Base-by-base conservation (phyloP, 2,888 invertebrate genomes). In the Hirudinaria manillensis region DNA sequence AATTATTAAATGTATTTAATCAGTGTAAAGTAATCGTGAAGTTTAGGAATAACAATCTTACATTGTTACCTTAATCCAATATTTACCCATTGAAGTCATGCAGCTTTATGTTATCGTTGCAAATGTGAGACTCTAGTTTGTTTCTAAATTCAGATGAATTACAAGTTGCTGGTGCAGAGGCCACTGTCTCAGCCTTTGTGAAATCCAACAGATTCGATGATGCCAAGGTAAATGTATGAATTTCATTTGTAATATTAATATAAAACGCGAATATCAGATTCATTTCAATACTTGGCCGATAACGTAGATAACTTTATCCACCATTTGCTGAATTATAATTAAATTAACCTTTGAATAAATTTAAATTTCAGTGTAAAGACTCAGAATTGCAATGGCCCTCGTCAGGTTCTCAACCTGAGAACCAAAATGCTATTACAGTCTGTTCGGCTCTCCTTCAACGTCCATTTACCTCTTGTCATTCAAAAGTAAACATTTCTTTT, bases 141-240 rank as follows among this genome's bases (percentile, higher is more conserved):
- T 45, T 68, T 68, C 7, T 4, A 34, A 24, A n/a, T 36, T 19
- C 70, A 70, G 70, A 70, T 29, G 70, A 70, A n/a, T 45, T 70
- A 7, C 21, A n/a, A 19, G 45, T 70, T 10, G 38, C 38, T 27
- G 70, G 24, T 27, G 45, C 27, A 16, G n/a, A 51, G 34, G 70
- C 38, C 38, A 27, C n/a, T 21, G 70, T 70, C 21, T 10, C 21
- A 24, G 45, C 4, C 10, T 70, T 38, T 13, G 51, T 34, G 24
- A 38, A 70, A 21, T 34, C 70, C 38, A 34, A 70, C 34, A 70
- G 70, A 34, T 70, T 70, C 45, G 70, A 70, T 13, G 70, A 70
- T 45, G 51, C 27, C 21, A 34, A 19, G 45, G 70, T 70, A 51
- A 70, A 24, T 21, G 21, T 7, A 24, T 34, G 21, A 70, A 45